phyloP scores from a whole-genome alignment of 2,797 vertebrate genomes.

The Eptatretus atami region DNA sequence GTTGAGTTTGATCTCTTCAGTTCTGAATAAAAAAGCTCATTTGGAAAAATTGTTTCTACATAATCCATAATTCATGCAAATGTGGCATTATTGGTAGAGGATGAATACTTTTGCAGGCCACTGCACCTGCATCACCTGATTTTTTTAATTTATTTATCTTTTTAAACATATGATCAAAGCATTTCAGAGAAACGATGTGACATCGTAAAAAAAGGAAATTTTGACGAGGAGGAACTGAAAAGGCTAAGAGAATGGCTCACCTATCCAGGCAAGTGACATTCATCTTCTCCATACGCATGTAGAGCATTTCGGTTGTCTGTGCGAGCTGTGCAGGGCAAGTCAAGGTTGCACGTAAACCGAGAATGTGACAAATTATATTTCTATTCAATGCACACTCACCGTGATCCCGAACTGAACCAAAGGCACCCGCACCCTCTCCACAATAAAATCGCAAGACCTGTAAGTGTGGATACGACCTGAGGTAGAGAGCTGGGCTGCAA shows the following conservation, averaged over 20 bases:
- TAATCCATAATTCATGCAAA: no score
- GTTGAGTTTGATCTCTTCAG: no score
- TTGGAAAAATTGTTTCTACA: no score
- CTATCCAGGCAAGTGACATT: conserved; percentile 70
- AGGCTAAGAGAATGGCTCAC: conserved; percentile 14
- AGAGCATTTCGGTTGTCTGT: conserved; percentile 91
- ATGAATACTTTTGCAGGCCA: no score
- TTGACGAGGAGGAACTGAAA: neutral
- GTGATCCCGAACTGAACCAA: conserved; percentile 15
- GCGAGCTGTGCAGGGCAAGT: conserved; percentile 26
- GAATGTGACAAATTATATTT: no score
- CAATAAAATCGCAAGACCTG: neutral
- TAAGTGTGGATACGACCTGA: conserved; percentile 72
- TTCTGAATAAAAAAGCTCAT: no score
- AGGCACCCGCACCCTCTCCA: conserved; percentile 11
- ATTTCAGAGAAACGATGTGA: neutral
- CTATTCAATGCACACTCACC: no score
- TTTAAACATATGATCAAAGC: neutral
- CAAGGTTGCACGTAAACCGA: no score
- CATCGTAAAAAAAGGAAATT: neutral
- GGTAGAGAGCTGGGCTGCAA: conserved; percentile 84
- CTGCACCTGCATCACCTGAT: neutral
- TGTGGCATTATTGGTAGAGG: no score
- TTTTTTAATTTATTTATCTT: neutral
- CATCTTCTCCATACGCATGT: conserved; percentile 90